Percentiles rank a stretch among this genome's conserved stretches.
Conservation (phyloP, 2,113 vertebrate species). For the Conger conger region DNA sequence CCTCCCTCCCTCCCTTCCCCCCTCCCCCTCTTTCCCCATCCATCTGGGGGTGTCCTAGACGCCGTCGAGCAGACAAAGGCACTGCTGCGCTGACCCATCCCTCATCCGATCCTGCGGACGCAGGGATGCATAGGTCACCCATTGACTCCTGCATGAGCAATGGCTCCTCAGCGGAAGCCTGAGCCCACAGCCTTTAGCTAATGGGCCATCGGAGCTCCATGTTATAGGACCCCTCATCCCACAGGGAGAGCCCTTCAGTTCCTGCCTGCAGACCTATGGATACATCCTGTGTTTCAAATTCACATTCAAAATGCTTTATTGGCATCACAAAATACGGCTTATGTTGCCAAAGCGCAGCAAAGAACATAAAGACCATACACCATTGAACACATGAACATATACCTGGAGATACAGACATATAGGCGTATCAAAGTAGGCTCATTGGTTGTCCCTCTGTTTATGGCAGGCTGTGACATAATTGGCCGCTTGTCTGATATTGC, state of each 20-base stretch:
- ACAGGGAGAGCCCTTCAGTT: not conserved
- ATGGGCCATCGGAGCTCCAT: not conserved
- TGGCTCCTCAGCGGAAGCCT: not conserved
- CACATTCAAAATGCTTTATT: no score
- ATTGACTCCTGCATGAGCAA: not conserved
- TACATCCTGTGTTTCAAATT: no score
- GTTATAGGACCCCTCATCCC: not conserved
- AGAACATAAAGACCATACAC: no score
- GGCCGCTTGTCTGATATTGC: no score
- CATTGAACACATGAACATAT: no score
- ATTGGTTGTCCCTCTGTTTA: no score
- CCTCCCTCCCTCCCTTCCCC: not conserved
- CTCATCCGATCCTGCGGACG: slow-evolving; percentile 5
- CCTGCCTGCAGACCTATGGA: no score
- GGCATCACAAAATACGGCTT: no score
- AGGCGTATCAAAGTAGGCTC: no score
- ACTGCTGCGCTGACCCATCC: not conserved
- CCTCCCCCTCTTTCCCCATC: not conserved
- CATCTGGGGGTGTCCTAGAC: slow-evolving; percentile 20
- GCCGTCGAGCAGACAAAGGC: slow-evolving; percentile 3
- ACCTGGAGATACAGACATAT: no score
- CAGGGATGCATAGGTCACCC: slow-evolving; percentile 9
- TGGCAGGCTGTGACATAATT: no score
- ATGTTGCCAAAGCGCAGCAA: no score
- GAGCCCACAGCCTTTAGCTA: slow-evolving; percentile 8